Evolutionary conservation across 2,113 vertebrate genomes (phyloP).

Genomic region (Scopus umbretta): DNA sequence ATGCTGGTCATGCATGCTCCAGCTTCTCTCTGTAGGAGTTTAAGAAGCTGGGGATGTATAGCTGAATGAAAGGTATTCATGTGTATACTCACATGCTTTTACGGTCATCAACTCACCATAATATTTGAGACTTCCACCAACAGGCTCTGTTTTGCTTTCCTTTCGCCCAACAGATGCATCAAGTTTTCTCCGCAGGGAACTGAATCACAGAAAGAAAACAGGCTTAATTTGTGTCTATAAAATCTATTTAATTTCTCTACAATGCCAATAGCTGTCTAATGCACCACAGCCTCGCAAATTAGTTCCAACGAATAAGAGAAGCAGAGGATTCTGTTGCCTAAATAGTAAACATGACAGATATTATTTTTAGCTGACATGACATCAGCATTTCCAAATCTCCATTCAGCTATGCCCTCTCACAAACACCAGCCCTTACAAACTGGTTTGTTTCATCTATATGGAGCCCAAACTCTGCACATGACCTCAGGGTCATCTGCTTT

Average conservation of each 20-base stretch:
- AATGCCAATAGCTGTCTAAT: neutral
- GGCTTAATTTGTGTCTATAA: neutral
- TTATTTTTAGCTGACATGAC: neutral
- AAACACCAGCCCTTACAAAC: neutral
- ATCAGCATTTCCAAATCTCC: neutral
- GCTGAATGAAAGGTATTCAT: neutral
- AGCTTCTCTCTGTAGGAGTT: neutral
- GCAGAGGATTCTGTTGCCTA: neutral
- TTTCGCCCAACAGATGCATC: rapidly evolving
- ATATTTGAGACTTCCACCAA: neutral
- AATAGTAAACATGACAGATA: neutral
- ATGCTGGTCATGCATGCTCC: no score
- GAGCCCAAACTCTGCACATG: neutral
- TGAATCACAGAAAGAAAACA: neutral
- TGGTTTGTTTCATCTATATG: neutral
- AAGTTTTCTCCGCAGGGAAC: neutral
- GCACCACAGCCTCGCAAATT: neutral
- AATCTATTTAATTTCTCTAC: neutral
- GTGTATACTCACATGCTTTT: neutral
- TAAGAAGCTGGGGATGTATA: neutral
- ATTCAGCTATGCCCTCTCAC: neutral
- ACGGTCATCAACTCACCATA: neutral
- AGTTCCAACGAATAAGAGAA: neutral
- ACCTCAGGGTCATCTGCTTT: neutral
- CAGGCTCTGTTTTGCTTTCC: neutral